Base-by-base conservation (phyloP, 2,113 vertebrate species). In the Pholis gunnellus region DNA sequence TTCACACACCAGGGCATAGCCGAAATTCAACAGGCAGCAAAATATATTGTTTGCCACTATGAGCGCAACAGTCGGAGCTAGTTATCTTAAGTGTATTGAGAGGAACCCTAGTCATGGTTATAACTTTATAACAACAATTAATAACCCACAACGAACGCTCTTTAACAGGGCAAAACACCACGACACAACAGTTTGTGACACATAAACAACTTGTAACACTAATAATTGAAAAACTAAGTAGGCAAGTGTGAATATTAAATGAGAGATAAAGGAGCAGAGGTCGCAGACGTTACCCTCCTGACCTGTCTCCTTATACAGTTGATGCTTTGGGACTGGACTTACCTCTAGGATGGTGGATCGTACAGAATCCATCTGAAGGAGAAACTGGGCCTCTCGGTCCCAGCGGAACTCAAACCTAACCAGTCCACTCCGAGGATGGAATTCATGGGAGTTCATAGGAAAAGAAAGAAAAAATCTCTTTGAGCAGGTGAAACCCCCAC, bases 341-440 rank as follows among this genome's bases (percentile, higher is more conserved):
- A 50, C 69, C 42, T 77, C 60, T 54, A 63, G 85, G 88, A 78
- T 59, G 61, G 74, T 34, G 57, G 60, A 31, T 38, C 63, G 74
- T 22, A 60, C 52, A 40, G 61, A 69, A 74, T 80, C 69, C 48
- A 11, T 88, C 56, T 63, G 40, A 78, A 78, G 78, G 71, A 78
- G 68, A 88, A 66, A 80, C 31, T 71, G 66, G 65, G 44, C 50
- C 68, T 65, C 73, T 74, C n/a, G 11, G 11, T 75, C 72, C 56
- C 73, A 38, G 59, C 0, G 10, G 71, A 67, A 66, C 20, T 38
- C 61, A 61, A 63, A 71, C 59, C 75, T 83, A 50, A 83, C 73
- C 85, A 76, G 65, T 72, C 77, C 61, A 38, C 69, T 84, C 36
- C 72, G 84, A 88, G 87, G 88, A 83, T 78, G 54, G 67, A 79